Base-by-base conservation (phyloP, 1,140 invertebrate species). In the Semibalanus balanoides region DNA sequence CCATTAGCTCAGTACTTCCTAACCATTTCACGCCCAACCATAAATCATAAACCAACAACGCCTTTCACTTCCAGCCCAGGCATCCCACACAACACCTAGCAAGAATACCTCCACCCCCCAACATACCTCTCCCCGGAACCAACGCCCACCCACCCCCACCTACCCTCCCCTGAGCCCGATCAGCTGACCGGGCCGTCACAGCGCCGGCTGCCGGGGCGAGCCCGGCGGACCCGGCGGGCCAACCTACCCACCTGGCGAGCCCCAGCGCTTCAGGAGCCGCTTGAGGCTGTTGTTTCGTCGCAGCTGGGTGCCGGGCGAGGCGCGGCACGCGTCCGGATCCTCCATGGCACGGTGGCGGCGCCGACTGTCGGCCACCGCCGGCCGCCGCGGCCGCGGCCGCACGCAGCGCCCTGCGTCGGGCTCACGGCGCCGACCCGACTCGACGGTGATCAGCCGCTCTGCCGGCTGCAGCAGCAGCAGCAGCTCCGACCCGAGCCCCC, bases 201-300 rank as follows among this genome's bases (percentile, higher is more conserved):
- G 11, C 22, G 11, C 14, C 51, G 11, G 5, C 35, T 40, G 35
- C 35, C n/a, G n/a, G n/a, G n/a, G n/a, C n/a, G n/a, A n/a, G n/a
- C n/a, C n/a, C n/a, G n/a, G 35, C 35, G 35, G 35, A 5, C 5
- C 35, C 35, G 35, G 35, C 35, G n/a, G 5, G 35, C 35, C 35
- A 17, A 14, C 22, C 51, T 1, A 64, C 51, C 51, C 51, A 64
- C 51, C 51, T 64, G 51, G 51, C 51, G 51, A 64, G 11, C 51
- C 51, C 51, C 51, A 64, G 51, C 51, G 82, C 79, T 88, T 88
- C 64, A 88, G 82, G 31, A 88, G 83, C 80, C 87, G 86, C 83
- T 88, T 88, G 80, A 88, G 87, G 81, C 87, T 88, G 79, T 85
- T 86, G 81, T 85, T 87, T 79, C 87, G 80, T 82, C 86, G 84